Evolutionary conservation across 2,888 invertebrate species (phyloP).

Genomic region (Germaria angustata): DNA sequence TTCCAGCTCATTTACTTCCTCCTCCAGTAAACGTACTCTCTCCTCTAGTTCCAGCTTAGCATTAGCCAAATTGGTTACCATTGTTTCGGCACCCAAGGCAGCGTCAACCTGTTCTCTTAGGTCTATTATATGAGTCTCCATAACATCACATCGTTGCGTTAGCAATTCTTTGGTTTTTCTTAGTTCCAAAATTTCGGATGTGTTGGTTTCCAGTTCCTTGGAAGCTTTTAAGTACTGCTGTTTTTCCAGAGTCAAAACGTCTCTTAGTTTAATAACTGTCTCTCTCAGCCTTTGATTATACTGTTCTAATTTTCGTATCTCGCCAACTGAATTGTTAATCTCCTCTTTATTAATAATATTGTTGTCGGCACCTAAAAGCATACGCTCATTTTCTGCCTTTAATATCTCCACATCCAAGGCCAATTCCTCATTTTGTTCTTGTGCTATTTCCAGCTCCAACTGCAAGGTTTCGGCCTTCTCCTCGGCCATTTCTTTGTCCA

Average conservation of each 20-base stretch:
- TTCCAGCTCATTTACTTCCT: conserved; percentile 94
- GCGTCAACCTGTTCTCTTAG: conserved; percentile 97
- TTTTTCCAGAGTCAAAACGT: conserved; percentile 95
- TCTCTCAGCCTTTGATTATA: conserved; percentile 95
- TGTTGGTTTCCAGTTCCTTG: conserved; percentile 94
- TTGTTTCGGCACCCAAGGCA: conserved; percentile 97
- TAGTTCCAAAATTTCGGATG: conserved; percentile 90
- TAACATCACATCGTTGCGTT: conserved; percentile 86
- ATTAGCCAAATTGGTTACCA: conserved; percentile 97
- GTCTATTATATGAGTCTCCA: conserved; percentile 94
- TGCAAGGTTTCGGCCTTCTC: conserved; percentile 92
- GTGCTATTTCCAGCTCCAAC: conserved; percentile 91
- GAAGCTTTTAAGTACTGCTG: conserved; percentile 92
- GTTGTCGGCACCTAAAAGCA: conserved; percentile 70
- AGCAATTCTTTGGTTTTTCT: conserved; percentile 93
- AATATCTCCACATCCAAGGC: conserved; percentile 91
- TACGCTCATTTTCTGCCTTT: conserved; percentile 87
- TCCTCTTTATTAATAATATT: conserved; percentile 83
- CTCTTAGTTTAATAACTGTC: conserved; percentile 94
- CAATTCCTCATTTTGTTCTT: conserved; percentile 94
- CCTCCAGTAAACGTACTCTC: conserved; percentile 90
- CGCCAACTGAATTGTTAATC: conserved; percentile 81
- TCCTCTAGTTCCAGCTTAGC: conserved; percentile 97
- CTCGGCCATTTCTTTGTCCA: conserved; percentile 99
- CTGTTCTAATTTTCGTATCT: conserved; percentile 92